phyloP scores from a whole-genome alignment of 2,888 invertebrate genomes.

The Therioaphis trifolii region DNA sequence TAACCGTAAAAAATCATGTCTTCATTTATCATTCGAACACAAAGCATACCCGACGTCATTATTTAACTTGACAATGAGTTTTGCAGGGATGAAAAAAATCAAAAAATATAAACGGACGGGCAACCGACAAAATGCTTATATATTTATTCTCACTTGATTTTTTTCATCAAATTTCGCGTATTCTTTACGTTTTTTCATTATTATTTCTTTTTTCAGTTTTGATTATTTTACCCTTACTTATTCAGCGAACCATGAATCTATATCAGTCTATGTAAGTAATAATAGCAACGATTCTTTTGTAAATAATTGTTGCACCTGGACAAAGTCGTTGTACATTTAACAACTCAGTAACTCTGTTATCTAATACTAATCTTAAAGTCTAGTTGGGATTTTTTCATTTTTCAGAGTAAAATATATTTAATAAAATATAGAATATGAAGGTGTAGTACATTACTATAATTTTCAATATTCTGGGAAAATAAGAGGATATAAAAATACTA shows the following conservation, averaged over 20 bases:
- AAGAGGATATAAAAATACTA: too few relatives aligned
- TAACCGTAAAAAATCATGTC: neutral
- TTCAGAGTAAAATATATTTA: too few relatives aligned
- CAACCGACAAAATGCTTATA: neutral
- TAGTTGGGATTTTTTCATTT: too few relatives aligned
- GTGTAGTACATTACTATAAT: too few relatives aligned
- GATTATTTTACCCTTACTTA: constrained; percentile 20
- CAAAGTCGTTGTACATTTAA: too few relatives aligned
- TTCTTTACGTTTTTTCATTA: constrained; percentile 22
- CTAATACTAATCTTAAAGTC: too few relatives aligned
- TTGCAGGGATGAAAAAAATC: constrained; percentile 18
- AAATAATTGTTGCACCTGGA: constrained; percentile 7
- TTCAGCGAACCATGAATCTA: constrained; percentile 6
- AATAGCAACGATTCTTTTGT: constrained; percentile 19
- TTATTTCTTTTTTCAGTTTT: constrained; percentile 20
- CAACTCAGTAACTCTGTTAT: too few relatives aligned
- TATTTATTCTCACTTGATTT: constrained; percentile 38
- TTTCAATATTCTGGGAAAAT: too few relatives aligned
- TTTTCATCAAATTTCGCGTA: constrained; percentile 6
- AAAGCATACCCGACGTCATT: neutral
- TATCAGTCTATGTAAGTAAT: constrained; percentile 21
- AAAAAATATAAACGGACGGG: constrained; percentile 28
- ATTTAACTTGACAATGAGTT: constrained; percentile 26
- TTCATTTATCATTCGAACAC: constrained; percentile 1
- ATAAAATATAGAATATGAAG: too few relatives aligned